A percentile compares a stretch with the other conserved stretches of the same genome.
Evolutionary conservation across 2,888 invertebrate species (phyloP).

Genomic region (Nemoura dubitans): DNA sequence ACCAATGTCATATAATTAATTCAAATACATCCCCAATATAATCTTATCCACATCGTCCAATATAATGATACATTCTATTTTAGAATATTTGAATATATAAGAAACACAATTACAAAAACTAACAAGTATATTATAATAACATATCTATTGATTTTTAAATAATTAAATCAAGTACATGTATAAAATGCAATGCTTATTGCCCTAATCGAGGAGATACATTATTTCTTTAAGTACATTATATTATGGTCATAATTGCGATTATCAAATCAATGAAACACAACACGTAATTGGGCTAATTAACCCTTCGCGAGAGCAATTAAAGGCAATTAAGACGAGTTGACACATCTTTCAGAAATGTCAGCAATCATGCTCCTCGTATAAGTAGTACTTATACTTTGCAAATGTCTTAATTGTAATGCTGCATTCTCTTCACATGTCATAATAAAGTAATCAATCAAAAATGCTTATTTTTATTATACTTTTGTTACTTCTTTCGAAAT

Average conservation of each 20-base stretch:
- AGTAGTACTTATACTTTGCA: neutral
- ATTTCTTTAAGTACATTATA: neutral
- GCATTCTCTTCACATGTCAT: neutral
- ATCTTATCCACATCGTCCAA: too few species aligned
- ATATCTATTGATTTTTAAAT: too few species aligned
- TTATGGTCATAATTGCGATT: neutral
- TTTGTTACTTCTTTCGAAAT: neutral
- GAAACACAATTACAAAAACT: too few species aligned
- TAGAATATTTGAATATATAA: too few species aligned
- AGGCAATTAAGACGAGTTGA: neutral
- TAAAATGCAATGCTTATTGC: too few species aligned
- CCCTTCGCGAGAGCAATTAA: slow-evolving; percentile 19
- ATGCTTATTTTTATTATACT: neutral
- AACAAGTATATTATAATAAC: too few species aligned
- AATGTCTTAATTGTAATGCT: neutral
- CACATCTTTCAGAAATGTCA: neutral
- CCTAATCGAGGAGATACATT: neutral
- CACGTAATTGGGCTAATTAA: slow-evolving; percentile 35
- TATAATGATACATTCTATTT: too few species aligned
- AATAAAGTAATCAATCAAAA: neutral
- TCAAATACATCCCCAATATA: too few species aligned
- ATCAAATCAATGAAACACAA: slow-evolving; percentile 12
- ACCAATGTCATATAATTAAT: too few species aligned
- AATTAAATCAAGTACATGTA: too few species aligned
- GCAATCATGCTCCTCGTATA: neutral